Base-by-base conservation (phyloP, 2,888 invertebrate genomes). In the Athrips mouffetella region DNA sequence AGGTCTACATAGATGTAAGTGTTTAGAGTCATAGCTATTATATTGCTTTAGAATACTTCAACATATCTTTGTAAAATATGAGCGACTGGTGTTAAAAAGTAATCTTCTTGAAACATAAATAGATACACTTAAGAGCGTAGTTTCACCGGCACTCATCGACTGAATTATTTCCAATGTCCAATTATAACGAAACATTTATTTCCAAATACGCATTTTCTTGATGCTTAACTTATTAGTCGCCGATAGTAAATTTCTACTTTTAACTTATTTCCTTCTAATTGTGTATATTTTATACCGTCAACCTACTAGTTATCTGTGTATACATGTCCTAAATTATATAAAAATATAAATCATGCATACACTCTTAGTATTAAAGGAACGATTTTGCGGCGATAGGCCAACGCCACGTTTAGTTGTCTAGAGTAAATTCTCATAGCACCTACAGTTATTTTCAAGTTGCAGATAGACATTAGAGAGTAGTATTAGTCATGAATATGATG, bases 1-100 rank as follows among this genome's bases (percentile, higher is more conserved):
- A 88, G 87, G 86, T 87, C 87, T 87, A 83, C 73, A 78, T 87
- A 87, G 85, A 70, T 81, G 66, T 86, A 87, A 85, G 86, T 79
- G 73, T 78, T 83, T 86, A 86, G 83, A 85, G 82, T 83, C 86
- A 85, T 85, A 88, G 84, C 78, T 85, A 81, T 80, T 76, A 76
- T 82, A 84, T 80, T 84, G 86, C 87, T 87, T 87, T 87, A 86
- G 87, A 82, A 84, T 86, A 88, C 79, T 83, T 84, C 81, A 72
- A 88, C 87, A 88, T 88, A 88, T 88, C 87, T 83, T 78, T 84
- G 81, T 83, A 76, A 80, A 79, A 76, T 67, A 73, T 70, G 79
- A 78, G 76, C 76, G 76, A 78, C 77, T 75, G 76, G 73, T 74
- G 74, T 77, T 66, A 63, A 65, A 61, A 64, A 63, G 57, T 61